Conservation (phyloP, 2,113 vertebrate genomes). For the Neolamprologus sp. region DNA sequence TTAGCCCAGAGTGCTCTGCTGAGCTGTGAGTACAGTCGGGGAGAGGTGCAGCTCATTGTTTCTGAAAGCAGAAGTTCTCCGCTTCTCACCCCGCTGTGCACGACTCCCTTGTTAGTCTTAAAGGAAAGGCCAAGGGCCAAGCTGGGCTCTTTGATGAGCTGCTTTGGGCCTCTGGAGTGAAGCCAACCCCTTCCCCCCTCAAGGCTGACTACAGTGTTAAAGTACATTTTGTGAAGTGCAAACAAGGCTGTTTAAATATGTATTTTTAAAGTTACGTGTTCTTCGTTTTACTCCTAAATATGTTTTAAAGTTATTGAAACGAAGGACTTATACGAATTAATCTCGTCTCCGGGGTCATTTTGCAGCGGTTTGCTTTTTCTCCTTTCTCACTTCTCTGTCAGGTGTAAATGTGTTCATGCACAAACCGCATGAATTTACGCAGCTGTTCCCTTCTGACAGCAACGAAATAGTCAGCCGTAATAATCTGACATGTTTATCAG, state of each 20-base stretch:
- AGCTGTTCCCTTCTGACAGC: conserved; percentile 17
- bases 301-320: neutral
- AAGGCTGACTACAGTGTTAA: neutral
- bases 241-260: neutral
- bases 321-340: neutral
- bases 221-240: neutral
- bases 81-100: conserved; percentile 1
- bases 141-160: neutral
- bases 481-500: conserved; percentile 40
- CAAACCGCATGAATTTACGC: neutral
- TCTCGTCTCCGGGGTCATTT: neutral
- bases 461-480: neutral
- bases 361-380: neutral
- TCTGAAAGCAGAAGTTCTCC: neutral
- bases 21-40: conserved; percentile 34
- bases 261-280: neutral
- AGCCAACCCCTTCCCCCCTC: neutral
- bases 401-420: neutral
- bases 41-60: conserved; percentile 28
- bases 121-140: neutral
- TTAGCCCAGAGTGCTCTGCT: conserved; percentile 31
- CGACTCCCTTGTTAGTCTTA: neutral
- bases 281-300: neutral
- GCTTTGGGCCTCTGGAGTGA: neutral
- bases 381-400: neutral